Evolutionary conservation across 2,797 vertebrate genomes (phyloP).

Genomic region (Gorsachius magnificus): DNA sequence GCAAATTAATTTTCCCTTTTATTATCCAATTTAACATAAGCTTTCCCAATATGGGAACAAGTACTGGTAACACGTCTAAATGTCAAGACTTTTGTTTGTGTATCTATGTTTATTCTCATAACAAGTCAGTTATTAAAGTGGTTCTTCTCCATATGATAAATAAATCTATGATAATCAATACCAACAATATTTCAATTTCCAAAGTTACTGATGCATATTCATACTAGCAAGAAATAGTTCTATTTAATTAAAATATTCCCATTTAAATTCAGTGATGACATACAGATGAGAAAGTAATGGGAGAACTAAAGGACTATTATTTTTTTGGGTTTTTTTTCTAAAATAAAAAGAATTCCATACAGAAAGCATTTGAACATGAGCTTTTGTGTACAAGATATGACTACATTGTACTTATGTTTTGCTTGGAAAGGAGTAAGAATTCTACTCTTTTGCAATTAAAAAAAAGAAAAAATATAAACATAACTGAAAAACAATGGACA

Average conservation of each 20-base stretch:
- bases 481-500: neutral
- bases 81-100: neutral
- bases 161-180: neutral
- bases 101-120: neutral
- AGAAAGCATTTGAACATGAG: neutral
- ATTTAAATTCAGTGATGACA: neutral
- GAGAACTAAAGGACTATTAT: neutral
- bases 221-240: neutral
- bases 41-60: neutral
- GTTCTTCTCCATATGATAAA: neutral
- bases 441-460: neutral
- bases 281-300: neutral
- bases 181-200: neutral
- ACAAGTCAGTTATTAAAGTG: neutral
- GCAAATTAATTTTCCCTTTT: neutral
- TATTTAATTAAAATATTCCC: neutral
- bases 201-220: neutral
- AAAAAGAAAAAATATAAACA: neutral
- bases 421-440: neutral
- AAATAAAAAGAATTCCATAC: neutral
- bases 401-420: neutral
- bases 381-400: neutral
- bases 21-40: neutral
- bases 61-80: neutral
- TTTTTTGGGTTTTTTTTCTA: neutral